phyloP scores from a whole-genome alignment of 2,888 invertebrate genomes.

The Petrolisthes manimaculis region DNA sequence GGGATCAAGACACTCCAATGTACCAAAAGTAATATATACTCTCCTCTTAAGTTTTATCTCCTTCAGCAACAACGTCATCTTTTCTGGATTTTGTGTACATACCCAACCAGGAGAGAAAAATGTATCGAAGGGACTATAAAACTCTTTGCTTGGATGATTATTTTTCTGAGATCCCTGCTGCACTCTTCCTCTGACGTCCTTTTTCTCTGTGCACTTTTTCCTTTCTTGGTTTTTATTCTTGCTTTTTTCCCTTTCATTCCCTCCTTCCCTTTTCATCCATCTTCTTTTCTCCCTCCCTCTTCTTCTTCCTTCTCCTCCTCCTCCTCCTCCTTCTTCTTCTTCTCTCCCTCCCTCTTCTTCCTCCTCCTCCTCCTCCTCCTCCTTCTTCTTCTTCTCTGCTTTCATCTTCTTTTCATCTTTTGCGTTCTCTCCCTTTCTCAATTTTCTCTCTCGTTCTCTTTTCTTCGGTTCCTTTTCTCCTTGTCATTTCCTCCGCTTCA shows the following conservation, averaged over 20 bases:
- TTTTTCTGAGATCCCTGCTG: too few species aligned
- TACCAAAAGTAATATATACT: too few species aligned
- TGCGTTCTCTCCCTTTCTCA: background rate
- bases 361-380: background rate
- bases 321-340: background rate
- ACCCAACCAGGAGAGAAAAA: too few species aligned
- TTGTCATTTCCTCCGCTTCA: background rate
- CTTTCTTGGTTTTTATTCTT: background rate
- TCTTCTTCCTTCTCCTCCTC: background rate
- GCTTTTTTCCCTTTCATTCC: background rate
- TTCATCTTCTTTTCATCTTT: background rate
- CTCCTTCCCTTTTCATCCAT: background rate
- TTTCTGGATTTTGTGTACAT: too few species aligned
- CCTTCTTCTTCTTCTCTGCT: background rate
- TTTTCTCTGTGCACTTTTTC: background rate
- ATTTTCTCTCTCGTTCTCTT: background rate
- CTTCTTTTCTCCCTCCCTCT: background rate
- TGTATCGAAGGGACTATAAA: too few species aligned
- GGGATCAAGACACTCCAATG: too few species aligned
- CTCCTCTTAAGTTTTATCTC: too few species aligned
- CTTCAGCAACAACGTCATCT: too few species aligned
- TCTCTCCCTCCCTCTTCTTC: background rate
- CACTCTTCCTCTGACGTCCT: background rate
- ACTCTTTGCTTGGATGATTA: too few species aligned
- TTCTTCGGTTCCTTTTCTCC: background rate